A percentile compares a stretch with the other conserved stretches of the same genome.
Conservation (phyloP, 2,797 vertebrate genomes). For the Aselliscus stoliczkanus region DNA sequence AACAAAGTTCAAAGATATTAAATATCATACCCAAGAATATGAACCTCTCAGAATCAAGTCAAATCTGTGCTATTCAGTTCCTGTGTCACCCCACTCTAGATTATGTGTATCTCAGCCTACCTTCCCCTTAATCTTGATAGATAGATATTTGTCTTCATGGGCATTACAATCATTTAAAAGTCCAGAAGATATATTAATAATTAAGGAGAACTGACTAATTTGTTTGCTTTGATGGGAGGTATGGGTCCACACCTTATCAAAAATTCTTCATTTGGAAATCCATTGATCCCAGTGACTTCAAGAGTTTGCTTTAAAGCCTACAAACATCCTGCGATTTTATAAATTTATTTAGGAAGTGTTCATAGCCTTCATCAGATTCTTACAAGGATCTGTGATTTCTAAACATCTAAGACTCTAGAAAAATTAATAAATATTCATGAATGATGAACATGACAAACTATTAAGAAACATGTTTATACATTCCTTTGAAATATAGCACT, state of each 20-base stretch:
- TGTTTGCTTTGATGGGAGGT: not conserved
- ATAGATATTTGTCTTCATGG: not conserved
- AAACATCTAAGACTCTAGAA: not conserved
- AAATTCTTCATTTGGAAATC: not conserved
- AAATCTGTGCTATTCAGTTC: not conserved
- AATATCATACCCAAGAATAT: not conserved
- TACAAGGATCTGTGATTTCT: not conserved
- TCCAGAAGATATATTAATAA: not conserved
- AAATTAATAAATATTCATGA: slow-evolving; percentile 27
- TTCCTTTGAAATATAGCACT: slow-evolving; percentile 43
- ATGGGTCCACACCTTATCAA: not conserved
- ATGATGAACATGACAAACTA: not conserved
- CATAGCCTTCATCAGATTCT: not conserved
- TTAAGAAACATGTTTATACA: not conserved
- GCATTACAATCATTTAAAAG: not conserved
- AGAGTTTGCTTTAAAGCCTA: not conserved
- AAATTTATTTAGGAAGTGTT: not conserved
- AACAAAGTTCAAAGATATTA: not conserved
- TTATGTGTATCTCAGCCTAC: not conserved
- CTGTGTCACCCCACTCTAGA: not conserved
- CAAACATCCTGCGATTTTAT: not conserved
- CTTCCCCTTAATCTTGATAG: not conserved
- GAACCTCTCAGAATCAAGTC: not conserved
- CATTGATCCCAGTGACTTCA: not conserved
- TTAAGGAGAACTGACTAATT: not conserved